Base-by-base conservation (phyloP, 2,797 vertebrate species). In the Anguilla obscura region DNA sequence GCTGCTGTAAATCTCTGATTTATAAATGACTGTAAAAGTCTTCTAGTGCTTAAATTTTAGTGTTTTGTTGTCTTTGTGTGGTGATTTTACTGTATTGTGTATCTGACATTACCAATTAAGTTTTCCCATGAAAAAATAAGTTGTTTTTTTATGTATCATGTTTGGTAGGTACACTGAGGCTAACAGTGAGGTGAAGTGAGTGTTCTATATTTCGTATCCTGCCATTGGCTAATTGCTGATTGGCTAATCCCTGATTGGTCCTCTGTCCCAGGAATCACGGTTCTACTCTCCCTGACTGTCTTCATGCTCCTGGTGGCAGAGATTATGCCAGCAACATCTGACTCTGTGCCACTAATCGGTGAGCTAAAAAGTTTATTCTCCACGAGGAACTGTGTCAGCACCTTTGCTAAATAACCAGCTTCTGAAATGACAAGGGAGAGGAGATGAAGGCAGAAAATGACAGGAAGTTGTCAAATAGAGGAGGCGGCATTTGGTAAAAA, bases 241-340 rank as follows among this genome's bases (percentile, higher is more conserved):
- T 74, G 27, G 27, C 83, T 63, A 36, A 10, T 84, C 45, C 45
- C 80, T 60, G 58, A 82, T 60, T 58, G 66, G 69, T 58, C 48
- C 56, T 60, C 52, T 24, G 48, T 93, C 94, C 52, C 94, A 99
- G 98, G 98, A 89, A 99, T 99, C 90, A 99, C 98, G 0, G 98
- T 99, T 86, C 93, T 99, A 86, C 95, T 99, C 83, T 99, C 98
- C 10, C 96, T 99, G 66, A 98, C 97, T 0, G 98, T 99, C 92
- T 98, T 99, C 90, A 98, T 99, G 98, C 95, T 99, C 88, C 96
- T 99, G 33, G 97, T 99, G 87, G 97, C 98, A 66, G 97, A 99
- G 93, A 98, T 99, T 90, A 99, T 99, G 97, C 98, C 98, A 0
- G 96, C 98, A 27, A 99, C 98, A 0, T 99, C 98, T 0, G 98